Evolutionary conservation across 1,140 invertebrate species (phyloP).

Genomic region (Diplogasteroides magnus): DNA sequence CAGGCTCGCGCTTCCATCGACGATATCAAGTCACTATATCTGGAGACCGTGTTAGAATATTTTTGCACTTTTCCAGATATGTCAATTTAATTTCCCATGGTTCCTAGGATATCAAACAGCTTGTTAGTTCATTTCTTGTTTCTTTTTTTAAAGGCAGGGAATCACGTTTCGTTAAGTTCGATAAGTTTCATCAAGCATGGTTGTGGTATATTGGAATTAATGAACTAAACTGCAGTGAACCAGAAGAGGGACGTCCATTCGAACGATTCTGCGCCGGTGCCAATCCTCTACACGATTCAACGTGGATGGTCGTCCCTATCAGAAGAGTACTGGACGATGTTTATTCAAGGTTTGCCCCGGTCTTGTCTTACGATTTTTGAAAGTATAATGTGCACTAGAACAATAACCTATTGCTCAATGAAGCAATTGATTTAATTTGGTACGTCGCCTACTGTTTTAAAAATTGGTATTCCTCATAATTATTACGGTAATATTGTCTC

Average conservation of each 20-base stretch:
- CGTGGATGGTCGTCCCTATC: conserved; percentile 37
- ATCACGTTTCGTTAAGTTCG: not conserved
- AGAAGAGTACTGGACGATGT: conserved; percentile 34
- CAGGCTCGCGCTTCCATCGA: conserved; percentile 24
- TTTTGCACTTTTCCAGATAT: not conserved
- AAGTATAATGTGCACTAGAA: no score
- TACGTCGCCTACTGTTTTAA: no score
- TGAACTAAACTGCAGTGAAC: conserved; percentile 8
- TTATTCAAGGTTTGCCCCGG: conserved; percentile 8
- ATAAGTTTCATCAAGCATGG: not conserved
- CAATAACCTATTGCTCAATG: no score
- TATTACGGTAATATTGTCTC: not conserved
- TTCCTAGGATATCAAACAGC: no score
- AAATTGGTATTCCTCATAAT: not conserved
- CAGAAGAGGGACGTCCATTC: conserved; percentile 10
- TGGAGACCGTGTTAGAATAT: conserved; percentile 37
- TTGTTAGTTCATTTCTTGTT: no score
- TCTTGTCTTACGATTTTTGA: no score
- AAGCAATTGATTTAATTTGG: no score
- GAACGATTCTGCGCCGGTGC: conserved; percentile 23
- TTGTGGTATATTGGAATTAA: no score
- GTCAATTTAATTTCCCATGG: no score
- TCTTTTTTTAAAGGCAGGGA: no score
- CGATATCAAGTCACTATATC: conserved; percentile 34
- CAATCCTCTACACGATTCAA: conserved; percentile 30